These are phyloP conservation scores for Enteromius radiatus DNA, from an alignment of 2,797 vertebrate species.

Conservation along the genomic window DNA sequence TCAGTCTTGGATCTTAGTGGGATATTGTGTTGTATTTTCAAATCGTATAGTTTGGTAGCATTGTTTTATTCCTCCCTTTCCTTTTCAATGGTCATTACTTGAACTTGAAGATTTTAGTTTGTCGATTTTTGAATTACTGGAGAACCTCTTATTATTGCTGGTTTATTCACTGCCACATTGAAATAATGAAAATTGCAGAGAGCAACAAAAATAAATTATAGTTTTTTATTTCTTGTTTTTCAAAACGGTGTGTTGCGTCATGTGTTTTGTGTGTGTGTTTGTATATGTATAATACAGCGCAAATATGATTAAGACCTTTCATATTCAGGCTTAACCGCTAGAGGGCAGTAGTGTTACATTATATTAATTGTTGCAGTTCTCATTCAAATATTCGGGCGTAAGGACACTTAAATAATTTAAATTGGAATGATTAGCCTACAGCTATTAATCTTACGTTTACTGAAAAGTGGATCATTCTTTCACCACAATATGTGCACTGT, in stretches of 20 bases:
- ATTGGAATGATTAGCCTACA: neutral
- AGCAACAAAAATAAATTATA: constrained; percentile 96
- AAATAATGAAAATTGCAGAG: constrained; percentile 89
- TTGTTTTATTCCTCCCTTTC: constrained; percentile 64
- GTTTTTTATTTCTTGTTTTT: constrained; percentile 92
- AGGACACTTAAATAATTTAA: neutral
- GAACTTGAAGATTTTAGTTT: constrained; percentile 78
- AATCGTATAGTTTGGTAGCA: constrained; percentile 35
- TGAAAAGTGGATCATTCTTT: neutral
- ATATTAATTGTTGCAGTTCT: neutral
- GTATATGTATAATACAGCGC: neutral
- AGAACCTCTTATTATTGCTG: constrained; percentile 85
- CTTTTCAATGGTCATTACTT: constrained; percentile 81
- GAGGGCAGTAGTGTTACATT: neutral
- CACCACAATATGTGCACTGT: neutral
- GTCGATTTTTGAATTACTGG: constrained; percentile 82
- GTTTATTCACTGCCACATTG: constrained; percentile 93
- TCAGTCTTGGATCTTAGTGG: constrained; percentile 67
- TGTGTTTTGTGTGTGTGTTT: constrained; percentile 47
- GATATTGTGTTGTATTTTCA: constrained; percentile 64
- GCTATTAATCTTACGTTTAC: neutral
- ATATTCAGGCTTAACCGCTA: neutral
- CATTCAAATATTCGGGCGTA: neutral
- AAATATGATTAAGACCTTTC: neutral
- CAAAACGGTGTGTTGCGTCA: constrained; percentile 24